Evolutionary conservation across 2,888 invertebrate species (phyloP).

Genomic region (Rhamphomyia laevipes): DNA sequence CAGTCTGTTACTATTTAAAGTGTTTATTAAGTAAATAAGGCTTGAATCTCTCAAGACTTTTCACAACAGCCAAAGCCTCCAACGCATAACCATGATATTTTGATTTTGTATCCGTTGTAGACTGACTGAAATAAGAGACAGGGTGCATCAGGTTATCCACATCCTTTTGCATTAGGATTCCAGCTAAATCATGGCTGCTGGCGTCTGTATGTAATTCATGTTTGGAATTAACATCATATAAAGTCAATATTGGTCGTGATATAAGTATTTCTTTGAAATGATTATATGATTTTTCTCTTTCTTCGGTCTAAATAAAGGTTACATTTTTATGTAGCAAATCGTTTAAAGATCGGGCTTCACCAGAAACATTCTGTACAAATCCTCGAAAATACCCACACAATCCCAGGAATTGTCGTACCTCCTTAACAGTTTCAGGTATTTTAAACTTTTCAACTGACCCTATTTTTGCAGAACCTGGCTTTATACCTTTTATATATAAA

Average conservation of each 20-base stretch:
- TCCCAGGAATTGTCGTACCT: slow-evolving; percentile 21
- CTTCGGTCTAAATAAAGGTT: slow-evolving; percentile 13
- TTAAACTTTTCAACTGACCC: slow-evolving; percentile 16
- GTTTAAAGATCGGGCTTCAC: slow-evolving; percentile 18
- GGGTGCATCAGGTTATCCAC: neutral
- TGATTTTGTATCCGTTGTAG: neutral
- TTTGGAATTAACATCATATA: neutral
- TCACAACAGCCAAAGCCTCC: slow-evolving; percentile 2
- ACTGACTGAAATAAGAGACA: slow-evolving; percentile 4
- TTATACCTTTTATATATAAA: slow-evolving; percentile 1
- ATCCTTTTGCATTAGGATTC: slow-evolving; percentile 1
- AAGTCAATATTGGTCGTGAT: neutral
- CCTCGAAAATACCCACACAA: slow-evolving; percentile 22
- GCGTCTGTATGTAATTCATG: slow-evolving; percentile 8
- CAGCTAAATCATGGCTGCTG: too few species aligned
- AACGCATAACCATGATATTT: slow-evolving; percentile 3
- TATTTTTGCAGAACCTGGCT: too few species aligned
- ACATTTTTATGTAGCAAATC: slow-evolving; percentile 13
- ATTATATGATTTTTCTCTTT: neutral
- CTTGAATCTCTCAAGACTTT: slow-evolving; percentile 2
- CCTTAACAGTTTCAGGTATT: slow-evolving; percentile 11
- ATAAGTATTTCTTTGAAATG: neutral
- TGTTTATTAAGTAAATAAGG: slow-evolving; percentile 1
- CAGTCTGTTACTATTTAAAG: slow-evolving; percentile 6
- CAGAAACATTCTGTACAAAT: slow-evolving; percentile 20